Percentiles rank a stretch among this genome's conserved stretches.
These are phyloP conservation scores for Petrolisthes manimaculis DNA, from an alignment of 2,888 invertebrate species.

Conservation along the genomic window DNA sequence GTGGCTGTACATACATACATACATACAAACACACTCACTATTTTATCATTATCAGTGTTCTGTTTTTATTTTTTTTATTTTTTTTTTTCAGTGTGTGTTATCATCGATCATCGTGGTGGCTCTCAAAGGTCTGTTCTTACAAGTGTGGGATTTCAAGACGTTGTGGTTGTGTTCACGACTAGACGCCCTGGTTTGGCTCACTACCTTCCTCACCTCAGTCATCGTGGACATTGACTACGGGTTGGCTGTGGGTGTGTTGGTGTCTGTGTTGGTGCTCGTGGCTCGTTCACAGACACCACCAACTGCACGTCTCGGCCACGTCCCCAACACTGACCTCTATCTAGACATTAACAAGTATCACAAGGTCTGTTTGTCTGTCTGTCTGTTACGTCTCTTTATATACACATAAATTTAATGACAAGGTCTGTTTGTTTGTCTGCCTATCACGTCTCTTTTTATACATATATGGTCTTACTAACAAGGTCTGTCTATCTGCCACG, in stretches of 20 bases:
- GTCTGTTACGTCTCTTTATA: constrained; percentile 10
- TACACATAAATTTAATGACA: background rate
- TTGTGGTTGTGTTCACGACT: constrained; percentile 83
- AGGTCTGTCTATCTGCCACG: background rate
- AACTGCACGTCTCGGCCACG: constrained; percentile 78
- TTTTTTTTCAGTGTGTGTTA: constrained; percentile 77
- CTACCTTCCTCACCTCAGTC: constrained; percentile 82
- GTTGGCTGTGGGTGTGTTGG: constrained; percentile 80
- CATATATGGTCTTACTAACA: too few relatives aligned
- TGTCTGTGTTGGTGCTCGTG: constrained; percentile 82
- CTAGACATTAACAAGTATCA: constrained; percentile 80
- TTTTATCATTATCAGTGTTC: too few relatives aligned
- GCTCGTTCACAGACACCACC: constrained; percentile 79
- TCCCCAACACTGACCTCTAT: constrained; percentile 82
- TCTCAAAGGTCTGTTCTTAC: constrained; percentile 81
- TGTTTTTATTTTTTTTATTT: background rate
- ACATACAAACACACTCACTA: too few relatives aligned
- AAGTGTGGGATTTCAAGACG: constrained; percentile 75
- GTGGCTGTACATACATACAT: too few relatives aligned
- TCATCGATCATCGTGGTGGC: constrained; percentile 86
- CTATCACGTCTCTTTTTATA: background rate
- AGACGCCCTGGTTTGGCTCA: constrained; percentile 86
- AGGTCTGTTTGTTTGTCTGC: background rate
- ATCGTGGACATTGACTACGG: constrained; percentile 87
- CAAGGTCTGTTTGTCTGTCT: constrained; percentile 74